Percentiles rank a stretch among this genome's conserved stretches.
Conservation (phyloP, 2,113 vertebrate species). For the Scomber colias region DNA sequence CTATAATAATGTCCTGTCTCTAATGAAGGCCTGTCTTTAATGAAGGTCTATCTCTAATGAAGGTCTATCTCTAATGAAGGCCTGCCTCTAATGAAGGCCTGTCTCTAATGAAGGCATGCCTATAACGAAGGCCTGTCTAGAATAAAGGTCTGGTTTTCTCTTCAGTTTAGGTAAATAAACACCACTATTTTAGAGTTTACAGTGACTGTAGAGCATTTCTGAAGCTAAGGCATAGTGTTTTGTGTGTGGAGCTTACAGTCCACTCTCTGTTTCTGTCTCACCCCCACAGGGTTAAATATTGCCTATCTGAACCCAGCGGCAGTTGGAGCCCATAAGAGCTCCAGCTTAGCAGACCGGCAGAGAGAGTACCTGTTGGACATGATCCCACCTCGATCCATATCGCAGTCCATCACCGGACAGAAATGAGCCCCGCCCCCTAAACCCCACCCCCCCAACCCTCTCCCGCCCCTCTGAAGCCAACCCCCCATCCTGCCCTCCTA, state of each 20-base stretch:
- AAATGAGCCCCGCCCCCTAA: conserved; percentile 86
- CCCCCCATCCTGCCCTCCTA: conserved; percentile 10
- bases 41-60: no score
- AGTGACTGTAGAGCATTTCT: neutral
- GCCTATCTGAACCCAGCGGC: conserved; percentile 95
- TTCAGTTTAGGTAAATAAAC: no score
- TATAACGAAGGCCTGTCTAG: no score
- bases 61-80: no score
- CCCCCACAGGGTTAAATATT: conserved; percentile 91
- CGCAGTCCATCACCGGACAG: conserved; percentile 96
- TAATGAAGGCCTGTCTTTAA: no score
- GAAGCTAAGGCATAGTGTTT: no score
- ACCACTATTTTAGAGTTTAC: no score
- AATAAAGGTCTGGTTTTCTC: no score
- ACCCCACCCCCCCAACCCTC: neutral
- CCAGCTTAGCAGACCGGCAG: conserved; percentile 96
- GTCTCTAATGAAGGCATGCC: no score
- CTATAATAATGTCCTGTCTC: no score
- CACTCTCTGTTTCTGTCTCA: conserved; percentile 1
- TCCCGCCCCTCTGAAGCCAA: conserved; percentile 53
- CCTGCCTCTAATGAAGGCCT: no score
- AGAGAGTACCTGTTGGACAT: conserved; percentile 98
- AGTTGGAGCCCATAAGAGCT: conserved; percentile 93
- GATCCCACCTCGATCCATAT: conserved; percentile 98
- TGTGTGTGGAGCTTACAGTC: neutral